Percentiles rank a stretch among this genome's conserved stretches.
Evolutionary conservation across 2,797 vertebrate species (phyloP).

Genomic region (Chrysolophus pictus): DNA sequence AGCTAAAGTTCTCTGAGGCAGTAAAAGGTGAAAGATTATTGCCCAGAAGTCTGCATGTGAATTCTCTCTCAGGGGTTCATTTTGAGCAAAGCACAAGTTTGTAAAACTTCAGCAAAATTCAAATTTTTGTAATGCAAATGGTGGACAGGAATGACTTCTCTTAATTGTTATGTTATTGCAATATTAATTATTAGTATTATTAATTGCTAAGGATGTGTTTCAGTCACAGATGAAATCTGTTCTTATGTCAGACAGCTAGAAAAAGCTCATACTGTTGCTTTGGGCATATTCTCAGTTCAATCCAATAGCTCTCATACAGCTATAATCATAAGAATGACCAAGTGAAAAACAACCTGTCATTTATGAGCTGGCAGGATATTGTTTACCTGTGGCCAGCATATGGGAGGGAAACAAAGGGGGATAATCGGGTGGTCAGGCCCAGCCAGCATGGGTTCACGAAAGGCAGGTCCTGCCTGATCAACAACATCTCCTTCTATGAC

Average conservation of each 20-base stretch:
- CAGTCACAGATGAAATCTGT: background rate
- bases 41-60: background rate
- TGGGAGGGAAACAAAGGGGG: background rate
- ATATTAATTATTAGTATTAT: background rate
- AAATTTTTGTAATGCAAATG: background rate
- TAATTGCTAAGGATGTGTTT: background rate
- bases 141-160: background rate
- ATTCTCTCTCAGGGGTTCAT: background rate
- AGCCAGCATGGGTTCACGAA: too few species aligned
- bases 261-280: background rate
- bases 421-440: too few species aligned
- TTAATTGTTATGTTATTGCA: background rate
- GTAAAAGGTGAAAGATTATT: conserved; percentile 61
- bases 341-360: background rate
- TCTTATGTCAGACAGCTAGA: background rate
- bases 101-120: background rate
- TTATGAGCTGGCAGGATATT: background rate
- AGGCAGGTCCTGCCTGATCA: too few species aligned
- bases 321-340: background rate
- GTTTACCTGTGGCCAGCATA: background rate
- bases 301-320: background rate
- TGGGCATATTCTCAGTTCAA: background rate
- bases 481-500: too few species aligned
- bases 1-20: conserved; percentile 63
- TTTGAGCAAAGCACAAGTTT: background rate